Percentiles rank a stretch among this genome's conserved stretches.
phyloP scores from a whole-genome alignment of 1,140 invertebrate species.

The Leptinotarsa undecemlineata region DNA sequence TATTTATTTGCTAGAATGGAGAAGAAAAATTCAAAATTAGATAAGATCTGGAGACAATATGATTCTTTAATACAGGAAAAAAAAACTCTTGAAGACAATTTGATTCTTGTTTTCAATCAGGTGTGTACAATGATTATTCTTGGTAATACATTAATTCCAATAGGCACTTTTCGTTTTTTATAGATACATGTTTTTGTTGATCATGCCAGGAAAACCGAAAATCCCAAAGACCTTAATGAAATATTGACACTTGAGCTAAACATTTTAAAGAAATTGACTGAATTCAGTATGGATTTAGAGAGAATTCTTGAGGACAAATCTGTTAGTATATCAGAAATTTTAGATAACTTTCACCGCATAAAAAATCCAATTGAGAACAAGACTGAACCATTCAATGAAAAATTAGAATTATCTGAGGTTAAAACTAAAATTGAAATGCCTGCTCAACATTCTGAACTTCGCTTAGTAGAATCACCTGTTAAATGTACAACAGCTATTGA shows the following conservation, averaged over 20 bases:
- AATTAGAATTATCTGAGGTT: too few relatives aligned
- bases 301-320: neutral
- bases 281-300: conserved; percentile 13
- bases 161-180: neutral
- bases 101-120: neutral
- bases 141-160: neutral
- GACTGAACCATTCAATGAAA: neutral
- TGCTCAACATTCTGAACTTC: too few relatives aligned
- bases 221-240: neutral
- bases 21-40: conserved; percentile 6
- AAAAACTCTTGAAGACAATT: neutral
- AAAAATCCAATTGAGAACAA: neutral
- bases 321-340: neutral
- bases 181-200: conserved; percentile 13
- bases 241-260: conserved; percentile 7
- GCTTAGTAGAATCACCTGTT: too few relatives aligned
- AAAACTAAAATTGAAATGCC: too few relatives aligned
- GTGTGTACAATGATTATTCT: neutral
- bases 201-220: neutral
- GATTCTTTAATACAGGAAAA: conserved; percentile 6
- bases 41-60: neutral
- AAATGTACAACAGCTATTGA: neutral
- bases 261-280: conserved; percentile 10
- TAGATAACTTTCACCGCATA: neutral
- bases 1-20: neutral